These are phyloP conservation scores for Anneissia japonica DNA, from an alignment of 35 echinoderm and acorn worm species.

Conservation along the genomic window DNA sequence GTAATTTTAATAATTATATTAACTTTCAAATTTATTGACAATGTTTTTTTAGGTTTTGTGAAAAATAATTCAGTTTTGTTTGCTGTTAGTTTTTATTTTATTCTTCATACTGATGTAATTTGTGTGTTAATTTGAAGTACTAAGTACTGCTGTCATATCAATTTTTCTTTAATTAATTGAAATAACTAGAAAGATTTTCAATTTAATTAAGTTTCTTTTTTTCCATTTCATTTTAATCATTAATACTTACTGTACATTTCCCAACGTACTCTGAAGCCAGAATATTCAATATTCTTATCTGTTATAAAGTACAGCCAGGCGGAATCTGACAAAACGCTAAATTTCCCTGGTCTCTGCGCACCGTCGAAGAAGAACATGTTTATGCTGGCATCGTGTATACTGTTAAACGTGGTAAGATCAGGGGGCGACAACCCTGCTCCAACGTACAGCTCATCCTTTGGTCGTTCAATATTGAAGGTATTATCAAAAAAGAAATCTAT, in stretches of 20 bases:
- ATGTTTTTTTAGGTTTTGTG: too few species aligned
- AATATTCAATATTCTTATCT: slow-evolving; percentile 14
- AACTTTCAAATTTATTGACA: too few species aligned
- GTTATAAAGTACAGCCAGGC: slow-evolving; percentile 21
- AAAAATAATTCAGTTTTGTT: too few species aligned
- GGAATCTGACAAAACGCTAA: slow-evolving; percentile 9
- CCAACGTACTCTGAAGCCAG: slow-evolving; percentile 18
- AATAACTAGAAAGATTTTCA: too few species aligned
- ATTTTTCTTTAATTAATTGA: too few species aligned
- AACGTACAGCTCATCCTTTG: slow-evolving; percentile 40
- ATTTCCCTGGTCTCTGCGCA: not conserved
- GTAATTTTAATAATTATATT: too few species aligned
- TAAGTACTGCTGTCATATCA: too few species aligned
- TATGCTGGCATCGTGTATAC: not conserved
- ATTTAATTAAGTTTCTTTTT: too few species aligned
- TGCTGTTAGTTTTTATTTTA: too few species aligned
- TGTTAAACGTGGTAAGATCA: not conserved
- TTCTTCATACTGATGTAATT: too few species aligned
- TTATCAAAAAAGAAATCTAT: slow-evolving; percentile 20
- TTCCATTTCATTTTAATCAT: too few species aligned
- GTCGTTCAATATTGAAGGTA: slow-evolving; percentile 4
- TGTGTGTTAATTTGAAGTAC: too few species aligned
- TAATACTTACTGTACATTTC: not conserved
- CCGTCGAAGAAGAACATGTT: not conserved
- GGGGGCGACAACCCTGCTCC: slow-evolving; percentile 1